Percentiles rank a stretch among this genome's conserved stretches.
Conservation (phyloP, 2,797 vertebrate species). For the Characodon lateralis region DNA sequence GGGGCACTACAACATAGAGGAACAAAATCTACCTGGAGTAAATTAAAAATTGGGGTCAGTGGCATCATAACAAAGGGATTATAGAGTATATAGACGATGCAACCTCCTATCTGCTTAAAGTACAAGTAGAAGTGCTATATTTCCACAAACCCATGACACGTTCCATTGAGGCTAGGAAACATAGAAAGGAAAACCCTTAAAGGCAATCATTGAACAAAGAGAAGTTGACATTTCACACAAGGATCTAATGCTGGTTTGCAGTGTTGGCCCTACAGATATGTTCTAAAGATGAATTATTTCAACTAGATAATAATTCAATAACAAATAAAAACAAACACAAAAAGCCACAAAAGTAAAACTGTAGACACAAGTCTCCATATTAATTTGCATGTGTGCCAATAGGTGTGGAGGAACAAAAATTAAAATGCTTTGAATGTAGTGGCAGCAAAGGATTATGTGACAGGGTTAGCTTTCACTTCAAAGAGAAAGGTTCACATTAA, state of each 20-base stretch:
- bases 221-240: not conserved
- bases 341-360: not conserved
- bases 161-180: constrained; percentile 6
- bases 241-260: not conserved
- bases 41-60: constrained; percentile 1
- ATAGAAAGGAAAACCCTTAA: not conserved
- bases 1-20: constrained; percentile 18
- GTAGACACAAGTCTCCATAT: not conserved
- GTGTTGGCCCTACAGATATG: not conserved
- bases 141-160: not conserved
- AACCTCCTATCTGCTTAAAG: not conserved
- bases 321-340: not conserved
- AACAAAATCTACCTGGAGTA: constrained; percentile 17
- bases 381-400: not conserved
- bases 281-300: constrained; percentile 1
- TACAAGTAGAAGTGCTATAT: not conserved
- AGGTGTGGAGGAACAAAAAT: not conserved
- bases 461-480: constrained; percentile 11
- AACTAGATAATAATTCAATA: not conserved
- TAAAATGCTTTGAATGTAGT: not conserved
- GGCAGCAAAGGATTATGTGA: not conserved
- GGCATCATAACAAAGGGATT: not conserved
- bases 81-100: not conserved
- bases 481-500: not conserved
- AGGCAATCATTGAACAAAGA: not conserved